Base-by-base conservation (phyloP, 1,140 invertebrate genomes). In the Samia ricini region DNA sequence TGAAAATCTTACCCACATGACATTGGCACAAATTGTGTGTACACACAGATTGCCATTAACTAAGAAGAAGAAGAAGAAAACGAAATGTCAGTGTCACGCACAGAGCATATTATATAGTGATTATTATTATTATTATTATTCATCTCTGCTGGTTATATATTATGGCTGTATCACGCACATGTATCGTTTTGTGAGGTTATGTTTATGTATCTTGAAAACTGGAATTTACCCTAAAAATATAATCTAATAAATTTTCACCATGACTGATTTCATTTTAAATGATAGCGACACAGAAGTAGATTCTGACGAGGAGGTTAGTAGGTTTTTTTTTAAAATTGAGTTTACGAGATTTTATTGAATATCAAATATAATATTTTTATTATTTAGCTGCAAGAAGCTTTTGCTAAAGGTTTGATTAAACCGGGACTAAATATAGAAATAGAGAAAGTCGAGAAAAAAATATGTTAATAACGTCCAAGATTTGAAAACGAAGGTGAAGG, bases 341-440 rank as follows among this genome's bases (percentile, higher is more conserved):
- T 23, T 10, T 26, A 57, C 12, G 8, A 18, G 52, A 56, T 26
- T 29, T 2, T 56, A 18, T 33, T n/a, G 18, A 18, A 23, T 52
- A n/a, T n/a, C n/a, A n/a, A n/a, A n/a, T n/a, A n/a, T 21, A 4
- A 22, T 21, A 2, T 8, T 22, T 21, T 7, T 52, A 15, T 6
- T 52, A 21, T 75, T 21, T 54, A 97, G 95, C 83, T 98, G 54
- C 96, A 96, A 93, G 93, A 95, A 88, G 96, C 96, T 0, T 97
- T 97, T 88, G 94, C 94, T 1, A 92, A 93, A 66, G 96, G 96
- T 8, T 88, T 94, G 59, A 69, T 98, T 0, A 96, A 98, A 83
- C 95, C 96, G 0, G 97, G 97, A 8, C 81, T 98, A 0, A 97
- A 97, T 89, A 91, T 94, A 64, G 92, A 93, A 48, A 90, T 93